Percentiles rank a stretch among this genome's conserved stretches.
phyloP scores from a whole-genome alignment of 1,140 invertebrate species.

The Halictus rubicundus region DNA sequence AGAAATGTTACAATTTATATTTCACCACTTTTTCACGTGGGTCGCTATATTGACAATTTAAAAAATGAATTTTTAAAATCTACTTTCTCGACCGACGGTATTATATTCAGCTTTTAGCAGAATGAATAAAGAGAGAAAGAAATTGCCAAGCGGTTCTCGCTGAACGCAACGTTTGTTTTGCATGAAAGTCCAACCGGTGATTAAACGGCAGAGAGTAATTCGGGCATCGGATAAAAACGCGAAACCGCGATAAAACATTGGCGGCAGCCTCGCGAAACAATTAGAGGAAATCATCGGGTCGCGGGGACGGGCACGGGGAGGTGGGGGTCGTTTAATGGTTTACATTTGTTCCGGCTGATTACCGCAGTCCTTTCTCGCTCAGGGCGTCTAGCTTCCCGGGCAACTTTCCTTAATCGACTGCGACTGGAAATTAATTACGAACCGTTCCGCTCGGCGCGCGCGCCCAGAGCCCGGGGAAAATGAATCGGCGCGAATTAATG shows the following conservation, averaged over 20 bases:
- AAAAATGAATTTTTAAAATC: too few species aligned
- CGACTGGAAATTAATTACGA: constrained; percentile 36
- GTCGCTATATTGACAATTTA: too few species aligned
- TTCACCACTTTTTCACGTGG: too few species aligned
- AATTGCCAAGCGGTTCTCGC: too few species aligned
- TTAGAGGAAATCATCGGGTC: neutral
- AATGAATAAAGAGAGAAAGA: too few species aligned
- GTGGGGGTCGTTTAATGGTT: constrained; percentile 3
- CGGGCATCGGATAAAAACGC: neutral
- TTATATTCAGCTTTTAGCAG: too few species aligned
- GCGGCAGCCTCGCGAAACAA: neutral
- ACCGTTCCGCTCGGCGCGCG: neutral
- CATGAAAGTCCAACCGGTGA: too few species aligned
- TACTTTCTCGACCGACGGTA: too few species aligned
- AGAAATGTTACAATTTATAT: too few species aligned
- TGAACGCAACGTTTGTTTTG: too few species aligned
- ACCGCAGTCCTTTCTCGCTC: neutral
- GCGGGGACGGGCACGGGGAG: neutral
- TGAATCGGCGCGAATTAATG: constrained; percentile 21
- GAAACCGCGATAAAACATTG: neutral
- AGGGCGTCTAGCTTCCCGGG: neutral
- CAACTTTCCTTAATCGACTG: constrained; percentile 23
- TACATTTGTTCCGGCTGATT: constrained; percentile 11
- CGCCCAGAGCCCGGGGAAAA: neutral
- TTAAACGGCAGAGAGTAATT: too few species aligned